Percentiles rank a stretch among this genome's conserved stretches.
Conservation (phyloP, 1,140 invertebrate genomes). For the Drosophila tani region DNA sequence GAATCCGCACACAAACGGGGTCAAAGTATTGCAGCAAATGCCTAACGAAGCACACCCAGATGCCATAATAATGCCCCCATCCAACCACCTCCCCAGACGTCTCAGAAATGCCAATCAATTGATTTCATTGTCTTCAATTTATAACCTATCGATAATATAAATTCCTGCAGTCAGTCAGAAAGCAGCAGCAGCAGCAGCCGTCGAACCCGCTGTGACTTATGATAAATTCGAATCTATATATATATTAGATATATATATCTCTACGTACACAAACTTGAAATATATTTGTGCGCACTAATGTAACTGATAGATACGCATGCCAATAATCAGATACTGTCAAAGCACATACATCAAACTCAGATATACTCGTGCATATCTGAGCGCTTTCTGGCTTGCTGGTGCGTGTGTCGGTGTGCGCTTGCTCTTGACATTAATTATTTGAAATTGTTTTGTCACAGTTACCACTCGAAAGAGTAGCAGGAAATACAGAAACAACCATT, state of each 20-base stretch:
- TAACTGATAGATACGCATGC: conserved; percentile 61
- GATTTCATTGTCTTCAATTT: conserved; percentile 84
- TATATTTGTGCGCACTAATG: conserved; percentile 53
- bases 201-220: conserved; percentile 43
- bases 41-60: conserved; percentile 50
- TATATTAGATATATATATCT: background rate
- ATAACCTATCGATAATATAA: conserved; percentile 82
- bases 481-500: conserved; percentile 13
- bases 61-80: conserved; percentile 50
- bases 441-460: conserved; percentile 73
- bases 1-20: conserved; percentile 56
- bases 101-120: conserved; percentile 79
- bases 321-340: conserved; percentile 63
- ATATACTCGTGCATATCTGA: conserved; percentile 34
- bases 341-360: conserved; percentile 42
- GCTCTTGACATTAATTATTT: conserved; percentile 79
- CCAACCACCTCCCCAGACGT: conserved; percentile 24
- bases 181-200: conserved; percentile 30
- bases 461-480: conserved; percentile 28
- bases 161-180: conserved; percentile 58
- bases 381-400: background rate
- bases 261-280: conserved; percentile 27
- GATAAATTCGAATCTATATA: conserved; percentile 51
- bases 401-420: conserved; percentile 25
- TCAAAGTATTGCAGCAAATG: conserved; percentile 73